Conservation (phyloP, 2,113 vertebrate species). For the Syngnathus floridae region DNA sequence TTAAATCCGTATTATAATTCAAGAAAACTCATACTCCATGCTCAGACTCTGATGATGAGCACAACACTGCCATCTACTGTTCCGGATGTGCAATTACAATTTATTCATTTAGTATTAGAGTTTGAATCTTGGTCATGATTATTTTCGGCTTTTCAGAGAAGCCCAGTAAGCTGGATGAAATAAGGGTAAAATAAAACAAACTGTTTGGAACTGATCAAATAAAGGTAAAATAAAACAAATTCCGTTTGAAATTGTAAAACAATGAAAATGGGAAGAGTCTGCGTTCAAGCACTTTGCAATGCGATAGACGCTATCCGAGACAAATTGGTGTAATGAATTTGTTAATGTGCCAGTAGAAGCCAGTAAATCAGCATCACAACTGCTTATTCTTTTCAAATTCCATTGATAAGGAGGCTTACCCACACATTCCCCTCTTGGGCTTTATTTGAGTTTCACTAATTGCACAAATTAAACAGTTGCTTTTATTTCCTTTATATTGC, state of each 20-base stretch:
- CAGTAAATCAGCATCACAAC: neutral
- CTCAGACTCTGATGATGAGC: too few species aligned
- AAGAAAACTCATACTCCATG: too few species aligned
- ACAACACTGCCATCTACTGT: too few species aligned
- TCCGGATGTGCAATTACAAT: too few species aligned
- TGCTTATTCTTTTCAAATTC: neutral
- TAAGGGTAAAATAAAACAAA: neutral
- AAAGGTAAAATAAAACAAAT: neutral
- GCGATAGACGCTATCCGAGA: neutral
- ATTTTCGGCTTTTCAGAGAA: neutral
- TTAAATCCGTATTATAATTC: too few species aligned
- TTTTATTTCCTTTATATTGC: slow-evolving; percentile 7
- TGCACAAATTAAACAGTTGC: slow-evolving; percentile 11
- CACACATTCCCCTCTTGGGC: neutral
- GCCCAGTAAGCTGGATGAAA: neutral
- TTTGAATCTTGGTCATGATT: neutral
- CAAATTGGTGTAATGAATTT: neutral
- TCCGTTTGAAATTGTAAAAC: neutral
- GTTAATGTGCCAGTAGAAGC: neutral
- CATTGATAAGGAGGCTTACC: neutral
- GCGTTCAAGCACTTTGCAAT: neutral
- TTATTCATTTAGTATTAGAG: neutral
- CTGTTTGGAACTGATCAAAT: neutral
- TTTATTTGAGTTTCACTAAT: slow-evolving; percentile 10
- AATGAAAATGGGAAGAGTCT: neutral